Percentiles rank a stretch among this genome's conserved stretches.
Conservation (phyloP, 2,113 vertebrate genomes). For the Bufo gargarizans region DNA sequence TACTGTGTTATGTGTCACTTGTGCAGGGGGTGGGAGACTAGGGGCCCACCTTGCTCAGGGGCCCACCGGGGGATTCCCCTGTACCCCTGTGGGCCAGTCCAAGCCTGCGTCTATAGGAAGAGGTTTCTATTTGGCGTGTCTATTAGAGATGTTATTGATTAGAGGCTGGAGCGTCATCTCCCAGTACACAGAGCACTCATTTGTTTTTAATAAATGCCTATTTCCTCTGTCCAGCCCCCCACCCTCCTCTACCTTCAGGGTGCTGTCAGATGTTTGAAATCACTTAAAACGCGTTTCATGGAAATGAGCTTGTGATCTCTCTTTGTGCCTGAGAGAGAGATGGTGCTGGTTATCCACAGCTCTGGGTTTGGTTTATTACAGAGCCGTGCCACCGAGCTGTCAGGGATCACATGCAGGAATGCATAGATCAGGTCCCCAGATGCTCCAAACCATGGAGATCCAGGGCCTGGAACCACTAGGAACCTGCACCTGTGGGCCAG, state of each 20-base stretch:
- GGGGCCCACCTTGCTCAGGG: too few relatives aligned
- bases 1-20: too few relatives aligned
- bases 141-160: conserved; percentile 28
- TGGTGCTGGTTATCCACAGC: conserved; percentile 46
- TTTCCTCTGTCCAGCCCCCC: conserved; percentile 26
- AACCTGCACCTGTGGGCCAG: conserved; percentile 2
- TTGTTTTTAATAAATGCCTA: conserved; percentile 53
- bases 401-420: conserved; percentile 35
- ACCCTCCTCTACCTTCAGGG: conserved; percentile 45
- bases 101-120: not conserved
- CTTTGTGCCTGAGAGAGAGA: conserved; percentile 12
- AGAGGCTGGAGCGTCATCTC: not conserved
- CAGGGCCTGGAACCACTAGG: conserved; percentile 22
- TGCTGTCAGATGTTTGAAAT: conserved; percentile 52
- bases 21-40: too few relatives aligned
- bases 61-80: too few relatives aligned
- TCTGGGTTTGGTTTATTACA: conserved; percentile 52
- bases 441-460: not conserved
- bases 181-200: conserved; percentile 5
- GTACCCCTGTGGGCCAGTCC: too few relatives aligned
- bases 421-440: conserved; percentile 43
- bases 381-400: conserved; percentile 33
- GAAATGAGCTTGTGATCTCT: conserved; percentile 35
- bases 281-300: conserved; percentile 50
- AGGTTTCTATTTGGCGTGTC: too few relatives aligned